Evolutionary conservation across 2,797 vertebrate species (phyloP).

Genomic region (Sarcophilus harrisii): DNA sequence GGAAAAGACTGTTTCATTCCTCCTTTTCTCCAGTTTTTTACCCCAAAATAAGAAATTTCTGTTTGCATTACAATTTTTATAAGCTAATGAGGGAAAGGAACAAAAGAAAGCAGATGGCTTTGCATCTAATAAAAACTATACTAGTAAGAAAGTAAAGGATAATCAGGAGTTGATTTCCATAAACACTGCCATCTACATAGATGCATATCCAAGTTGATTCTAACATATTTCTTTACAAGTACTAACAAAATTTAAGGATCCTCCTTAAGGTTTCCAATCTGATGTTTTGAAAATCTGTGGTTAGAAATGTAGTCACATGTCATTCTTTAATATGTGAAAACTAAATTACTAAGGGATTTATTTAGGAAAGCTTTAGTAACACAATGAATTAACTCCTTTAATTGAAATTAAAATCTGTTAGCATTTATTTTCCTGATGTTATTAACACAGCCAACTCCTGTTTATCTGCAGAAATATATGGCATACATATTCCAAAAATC

Average conservation of each 20-base stretch:
- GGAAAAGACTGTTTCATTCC: not conserved
- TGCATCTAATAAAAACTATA: constrained; percentile 5
- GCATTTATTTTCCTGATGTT: constrained; percentile 25
- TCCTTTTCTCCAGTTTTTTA: not conserved
- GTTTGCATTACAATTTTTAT: not conserved
- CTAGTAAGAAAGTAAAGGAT: not conserved
- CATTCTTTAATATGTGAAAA: constrained; percentile 4
- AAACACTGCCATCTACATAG: not conserved
- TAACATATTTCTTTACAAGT: constrained; percentile 4
- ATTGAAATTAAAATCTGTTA: not conserved
- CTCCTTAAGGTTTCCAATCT: not conserved
- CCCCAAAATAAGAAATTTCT: not conserved
- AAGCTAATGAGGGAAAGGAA: not conserved
- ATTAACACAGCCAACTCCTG: constrained; percentile 21
- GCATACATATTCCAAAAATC: constrained; percentile 45
- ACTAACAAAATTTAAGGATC: constrained; percentile 21
- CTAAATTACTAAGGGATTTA: constrained; percentile 24
- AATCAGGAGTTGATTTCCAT: not conserved
- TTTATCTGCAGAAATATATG: constrained; percentile 26
- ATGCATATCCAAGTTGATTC: not conserved
- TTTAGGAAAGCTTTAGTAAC: not conserved
- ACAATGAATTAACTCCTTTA: not conserved
- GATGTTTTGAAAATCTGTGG: not conserved
- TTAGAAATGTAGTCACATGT: constrained; percentile 18
- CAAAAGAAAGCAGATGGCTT: not conserved